These are phyloP conservation scores for Loris lydekkerianus DNA, from an alignment of 2,797 vertebrate species.

Conservation along the genomic window DNA sequence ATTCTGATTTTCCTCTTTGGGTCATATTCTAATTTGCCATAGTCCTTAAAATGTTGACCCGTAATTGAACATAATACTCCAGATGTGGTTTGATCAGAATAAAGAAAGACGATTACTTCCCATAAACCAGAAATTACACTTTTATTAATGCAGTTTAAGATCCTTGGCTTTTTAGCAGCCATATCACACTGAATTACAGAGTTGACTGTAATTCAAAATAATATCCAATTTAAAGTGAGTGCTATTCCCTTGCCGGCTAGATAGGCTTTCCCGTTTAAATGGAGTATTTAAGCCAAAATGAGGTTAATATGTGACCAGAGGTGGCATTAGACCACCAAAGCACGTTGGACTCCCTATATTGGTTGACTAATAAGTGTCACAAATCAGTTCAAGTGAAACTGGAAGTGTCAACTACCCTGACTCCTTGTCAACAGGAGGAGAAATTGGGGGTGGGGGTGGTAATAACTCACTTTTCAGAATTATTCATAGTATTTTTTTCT, in stretches of 20 bases:
- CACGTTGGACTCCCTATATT: conserved; percentile 70
- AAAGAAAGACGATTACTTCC: conserved; percentile 82
- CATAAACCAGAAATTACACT: conserved; percentile 84
- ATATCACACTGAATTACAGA: conserved; percentile 82
- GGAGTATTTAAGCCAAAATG: conserved; percentile 82
- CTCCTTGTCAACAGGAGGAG: conserved; percentile 76
- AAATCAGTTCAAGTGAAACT: conserved; percentile 80
- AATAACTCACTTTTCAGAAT: conserved; percentile 75
- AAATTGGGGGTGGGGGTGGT: not conserved
- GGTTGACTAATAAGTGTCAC: conserved; percentile 82
- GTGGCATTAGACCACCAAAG: conserved; percentile 79
- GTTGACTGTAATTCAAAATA: conserved; percentile 85
- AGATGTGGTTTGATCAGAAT: conserved; percentile 79
- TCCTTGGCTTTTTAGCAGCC: conserved; percentile 81
- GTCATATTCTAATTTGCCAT: conserved; percentile 66
- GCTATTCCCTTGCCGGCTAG: conserved; percentile 80
- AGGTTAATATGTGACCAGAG: conserved; percentile 83
- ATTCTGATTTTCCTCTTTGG: conserved; percentile 46
- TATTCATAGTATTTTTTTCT: conserved; percentile 69
- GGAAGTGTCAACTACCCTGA: conserved; percentile 66
- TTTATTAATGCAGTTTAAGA: conserved; percentile 82
- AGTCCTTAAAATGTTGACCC: conserved; percentile 79
- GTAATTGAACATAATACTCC: conserved; percentile 77
- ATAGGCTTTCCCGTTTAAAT: conserved; percentile 84
- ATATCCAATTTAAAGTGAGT: conserved; percentile 84